A percentile compares a stretch with the other conserved stretches of the same genome.
Conservation (phyloP, 1,140 invertebrate genomes). For the Amphibalanus amphitrite region DNA sequence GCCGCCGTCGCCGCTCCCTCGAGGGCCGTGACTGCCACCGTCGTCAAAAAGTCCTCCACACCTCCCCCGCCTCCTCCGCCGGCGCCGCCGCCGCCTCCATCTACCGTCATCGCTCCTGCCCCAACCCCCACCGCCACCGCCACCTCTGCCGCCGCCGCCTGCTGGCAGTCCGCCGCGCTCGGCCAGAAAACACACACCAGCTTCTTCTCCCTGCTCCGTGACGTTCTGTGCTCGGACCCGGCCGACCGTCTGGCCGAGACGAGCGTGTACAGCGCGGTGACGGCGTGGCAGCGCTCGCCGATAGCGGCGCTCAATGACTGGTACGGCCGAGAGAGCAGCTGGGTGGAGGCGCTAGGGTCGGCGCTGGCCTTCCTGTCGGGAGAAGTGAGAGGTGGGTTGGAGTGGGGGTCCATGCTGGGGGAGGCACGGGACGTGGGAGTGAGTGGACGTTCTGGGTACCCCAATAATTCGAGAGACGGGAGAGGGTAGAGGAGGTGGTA, state of each 20-base stretch:
- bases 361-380: constrained; percentile 75
- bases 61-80: constrained; percentile 13
- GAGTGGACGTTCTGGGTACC: neutral
- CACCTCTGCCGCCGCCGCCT: constrained; percentile 31
- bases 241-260: constrained; percentile 55
- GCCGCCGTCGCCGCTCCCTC: too few species aligned
- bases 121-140: constrained; percentile 22
- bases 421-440: neutral
- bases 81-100: constrained; percentile 33
- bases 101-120: constrained; percentile 32
- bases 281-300: constrained; percentile 60
- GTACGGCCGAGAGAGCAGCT: constrained; percentile 48
- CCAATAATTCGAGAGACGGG: too few species aligned
- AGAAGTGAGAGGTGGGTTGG: neutral
- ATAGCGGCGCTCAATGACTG: constrained; percentile 67
- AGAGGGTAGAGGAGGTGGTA: neutral
- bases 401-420: neutral
- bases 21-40: constrained; percentile 34
- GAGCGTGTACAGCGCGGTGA: constrained; percentile 53
- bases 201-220: constrained; percentile 53
- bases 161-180: constrained; percentile 32
- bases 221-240: constrained; percentile 60
- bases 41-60: neutral
- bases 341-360: constrained; percentile 55
- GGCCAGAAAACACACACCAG: constrained; percentile 58